A percentile compares a stretch with the other conserved stretches of the same genome.
These are phyloP conservation scores for Porites lobata DNA, from an alignment of 92 coral and sea anemone genomes.

Conservation along the genomic window DNA sequence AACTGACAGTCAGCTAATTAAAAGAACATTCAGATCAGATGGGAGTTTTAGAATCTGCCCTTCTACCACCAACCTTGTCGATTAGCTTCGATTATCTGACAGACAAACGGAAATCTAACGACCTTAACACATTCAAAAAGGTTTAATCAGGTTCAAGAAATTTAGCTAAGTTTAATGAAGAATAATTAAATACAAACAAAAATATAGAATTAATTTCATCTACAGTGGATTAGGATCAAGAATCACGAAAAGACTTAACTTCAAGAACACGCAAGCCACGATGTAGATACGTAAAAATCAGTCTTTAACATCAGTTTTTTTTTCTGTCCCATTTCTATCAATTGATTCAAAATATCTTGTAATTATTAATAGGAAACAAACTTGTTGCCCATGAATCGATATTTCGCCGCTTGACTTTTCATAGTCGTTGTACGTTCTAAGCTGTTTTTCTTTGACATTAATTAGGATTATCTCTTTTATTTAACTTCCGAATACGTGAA, in stretches of 20 bases:
- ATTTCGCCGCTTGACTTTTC: background rate
- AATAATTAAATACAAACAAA: background rate
- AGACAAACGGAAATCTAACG: background rate
- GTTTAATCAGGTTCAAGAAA: background rate
- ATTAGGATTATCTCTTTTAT: background rate
- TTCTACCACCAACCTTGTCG: too few species aligned
- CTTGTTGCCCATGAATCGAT: background rate
- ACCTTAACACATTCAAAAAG: background rate
- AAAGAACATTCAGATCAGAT: too few species aligned
- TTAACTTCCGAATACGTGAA: too few species aligned
- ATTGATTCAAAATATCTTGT: background rate
- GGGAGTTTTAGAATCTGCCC: too few species aligned
- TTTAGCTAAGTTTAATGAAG: background rate
- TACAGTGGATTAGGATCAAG: background rate
- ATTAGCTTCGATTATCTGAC: too few species aligned
- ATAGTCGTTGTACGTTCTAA: background rate
- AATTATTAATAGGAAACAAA: too few species aligned
- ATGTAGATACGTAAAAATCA: background rate
- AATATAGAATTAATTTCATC: background rate
- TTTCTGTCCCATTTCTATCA: background rate
- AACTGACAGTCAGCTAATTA: too few species aligned
- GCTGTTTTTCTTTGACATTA: background rate
- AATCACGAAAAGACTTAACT: background rate
- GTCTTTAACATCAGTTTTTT: background rate
- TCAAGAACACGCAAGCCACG: background rate